Evolutionary conservation across 2,888 invertebrate species (phyloP).

Genomic region (Resseliella maxima): DNA sequence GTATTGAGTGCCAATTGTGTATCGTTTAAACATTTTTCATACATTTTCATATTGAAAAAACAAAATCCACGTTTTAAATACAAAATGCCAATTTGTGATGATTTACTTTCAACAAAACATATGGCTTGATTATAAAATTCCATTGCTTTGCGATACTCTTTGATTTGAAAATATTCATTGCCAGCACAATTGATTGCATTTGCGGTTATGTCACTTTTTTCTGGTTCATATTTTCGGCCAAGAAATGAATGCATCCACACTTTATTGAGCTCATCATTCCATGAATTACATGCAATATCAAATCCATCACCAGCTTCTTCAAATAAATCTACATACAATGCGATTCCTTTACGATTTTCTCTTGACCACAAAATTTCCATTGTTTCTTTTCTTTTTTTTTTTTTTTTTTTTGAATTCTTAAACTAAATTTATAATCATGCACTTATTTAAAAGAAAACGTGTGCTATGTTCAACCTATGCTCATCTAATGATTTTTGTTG

Average conservation of each 20-base stretch:
- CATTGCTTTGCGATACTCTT: not conserved
- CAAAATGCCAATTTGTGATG: not conserved
- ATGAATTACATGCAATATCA: not conserved
- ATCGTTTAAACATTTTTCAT: not conserved
- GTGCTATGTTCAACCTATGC: too few species aligned
- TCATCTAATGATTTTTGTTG: too few species aligned
- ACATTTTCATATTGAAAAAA: conserved; percentile 40
- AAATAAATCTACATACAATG: not conserved
- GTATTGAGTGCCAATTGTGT: not conserved
- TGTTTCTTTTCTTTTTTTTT: not conserved
- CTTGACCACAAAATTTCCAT: not conserved
- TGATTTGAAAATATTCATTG: not conserved
- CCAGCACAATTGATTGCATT: not conserved
- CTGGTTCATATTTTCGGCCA: not conserved
- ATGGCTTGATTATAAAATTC: not conserved
- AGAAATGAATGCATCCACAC: not conserved
- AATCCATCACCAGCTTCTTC: not conserved
- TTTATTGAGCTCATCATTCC: not conserved
- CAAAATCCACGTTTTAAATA: not conserved
- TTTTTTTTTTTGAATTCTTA: not conserved
- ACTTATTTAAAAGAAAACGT: too few species aligned
- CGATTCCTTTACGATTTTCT: not conserved
- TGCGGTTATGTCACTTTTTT: not conserved
- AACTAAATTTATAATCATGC: too few species aligned
- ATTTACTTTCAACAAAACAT: not conserved